phyloP scores from a whole-genome alignment of 2,888 invertebrate genomes.

The Mycalesis mineus region DNA sequence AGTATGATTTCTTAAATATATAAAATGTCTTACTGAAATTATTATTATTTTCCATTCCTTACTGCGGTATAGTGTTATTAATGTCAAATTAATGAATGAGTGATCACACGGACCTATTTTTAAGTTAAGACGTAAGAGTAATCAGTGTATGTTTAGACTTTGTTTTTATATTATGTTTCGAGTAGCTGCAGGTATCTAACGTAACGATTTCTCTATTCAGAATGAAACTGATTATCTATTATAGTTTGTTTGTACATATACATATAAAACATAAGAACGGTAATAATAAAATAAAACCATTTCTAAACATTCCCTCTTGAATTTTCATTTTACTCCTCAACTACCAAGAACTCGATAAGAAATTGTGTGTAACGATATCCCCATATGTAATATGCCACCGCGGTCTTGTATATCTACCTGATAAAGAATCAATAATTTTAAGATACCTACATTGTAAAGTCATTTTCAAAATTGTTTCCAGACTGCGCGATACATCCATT shows the following conservation, averaged over 20 bases:
- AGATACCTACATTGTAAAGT: too few relatives aligned
- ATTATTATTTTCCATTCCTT: conserved; percentile 69
- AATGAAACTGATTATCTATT: conserved; percentile 69
- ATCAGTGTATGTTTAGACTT: conserved; percentile 66
- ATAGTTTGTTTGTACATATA: conserved; percentile 78
- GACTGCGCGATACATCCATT: too few relatives aligned
- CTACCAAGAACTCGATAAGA: too few relatives aligned
- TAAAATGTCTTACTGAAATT: conserved; percentile 52
- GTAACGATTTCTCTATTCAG: conserved; percentile 70
- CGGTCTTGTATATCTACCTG: too few relatives aligned
- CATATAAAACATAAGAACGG: conserved; percentile 74
- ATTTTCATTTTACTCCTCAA: conserved; percentile 33
- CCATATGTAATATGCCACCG: too few relatives aligned
- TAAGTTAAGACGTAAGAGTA: conserved; percentile 74
- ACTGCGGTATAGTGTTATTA: conserved; percentile 73
- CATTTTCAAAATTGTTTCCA: too few relatives aligned
- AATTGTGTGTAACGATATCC: too few relatives aligned
- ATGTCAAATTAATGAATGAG: conserved; percentile 65
- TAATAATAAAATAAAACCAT: conserved; percentile 70
- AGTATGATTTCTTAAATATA: conserved; percentile 58
- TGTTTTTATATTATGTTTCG: conserved; percentile 47
- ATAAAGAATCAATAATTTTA: too few relatives aligned
- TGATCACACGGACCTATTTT: conserved; percentile 63
- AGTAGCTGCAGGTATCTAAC: conserved; percentile 51
- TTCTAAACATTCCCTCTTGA: conserved; percentile 16